Evolutionary conservation across 1,140 invertebrate genomes (phyloP).

Genomic region (Cotesia vestalis): DNA sequence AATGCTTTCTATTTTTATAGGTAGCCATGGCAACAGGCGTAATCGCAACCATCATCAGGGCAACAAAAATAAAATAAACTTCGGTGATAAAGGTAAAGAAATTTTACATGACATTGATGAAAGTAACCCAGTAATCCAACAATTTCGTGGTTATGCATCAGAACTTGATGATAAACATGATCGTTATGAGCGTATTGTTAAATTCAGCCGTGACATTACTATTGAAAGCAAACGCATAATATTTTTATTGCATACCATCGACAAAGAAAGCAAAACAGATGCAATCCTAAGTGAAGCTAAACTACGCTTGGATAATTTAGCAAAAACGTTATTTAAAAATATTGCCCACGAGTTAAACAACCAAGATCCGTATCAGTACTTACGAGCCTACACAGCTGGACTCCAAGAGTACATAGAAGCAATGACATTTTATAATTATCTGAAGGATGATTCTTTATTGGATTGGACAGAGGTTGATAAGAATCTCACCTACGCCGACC

Average conservation of each 20-base stretch:
- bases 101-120: slow-evolving; percentile 62
- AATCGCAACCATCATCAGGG: slow-evolving; percentile 37
- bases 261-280: slow-evolving; percentile 70
- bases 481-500: slow-evolving; percentile 56
- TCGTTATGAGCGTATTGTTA: slow-evolving; percentile 84
- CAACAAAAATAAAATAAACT: slow-evolving; percentile 50
- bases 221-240: slow-evolving; percentile 92
- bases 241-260: slow-evolving; percentile 82
- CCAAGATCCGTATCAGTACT: slow-evolving; percentile 78
- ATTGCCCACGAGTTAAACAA: slow-evolving; percentile 78
- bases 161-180: slow-evolving; percentile 85
- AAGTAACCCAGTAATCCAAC: slow-evolving; percentile 71
- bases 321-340: slow-evolving; percentile 70
- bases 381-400: slow-evolving; percentile 78
- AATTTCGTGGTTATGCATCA: slow-evolving; percentile 74
- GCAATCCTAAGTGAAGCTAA: slow-evolving; percentile 74
- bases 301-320: slow-evolving; percentile 70
- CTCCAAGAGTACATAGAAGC: slow-evolving; percentile 92
- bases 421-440: slow-evolving; percentile 77
- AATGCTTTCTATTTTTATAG: no score
- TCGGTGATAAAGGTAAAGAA: slow-evolving; percentile 57
- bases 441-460: slow-evolving; percentile 62
- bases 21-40: slow-evolving; percentile 21
- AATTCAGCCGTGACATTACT: slow-evolving; percentile 87
- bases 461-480: slow-evolving; percentile 65